Conservation (phyloP, 2,113 vertebrate species). For the Eclectus roratus region DNA sequence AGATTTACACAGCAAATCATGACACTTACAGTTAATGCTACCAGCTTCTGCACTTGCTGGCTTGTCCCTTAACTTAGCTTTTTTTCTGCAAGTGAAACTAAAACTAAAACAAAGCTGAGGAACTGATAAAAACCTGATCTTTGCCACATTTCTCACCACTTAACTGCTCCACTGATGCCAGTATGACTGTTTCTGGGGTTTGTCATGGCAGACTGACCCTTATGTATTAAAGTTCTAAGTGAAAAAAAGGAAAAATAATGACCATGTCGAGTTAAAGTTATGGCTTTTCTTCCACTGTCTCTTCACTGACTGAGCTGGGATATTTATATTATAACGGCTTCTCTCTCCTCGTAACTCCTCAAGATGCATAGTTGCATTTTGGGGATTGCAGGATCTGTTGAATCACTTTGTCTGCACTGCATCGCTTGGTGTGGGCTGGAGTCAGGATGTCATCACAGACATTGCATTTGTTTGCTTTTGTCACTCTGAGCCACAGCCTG, state of each 20-base stretch:
- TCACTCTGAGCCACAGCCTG: neutral
- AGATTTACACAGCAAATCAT: neutral
- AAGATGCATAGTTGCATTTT: rapidly evolving
- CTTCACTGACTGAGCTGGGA: neutral
- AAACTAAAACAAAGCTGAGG: neutral
- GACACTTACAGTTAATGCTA: neutral
- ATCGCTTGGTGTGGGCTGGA: neutral
- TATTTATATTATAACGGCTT: neutral
- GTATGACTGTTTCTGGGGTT: rapidly evolving
- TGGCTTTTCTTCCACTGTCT: neutral
- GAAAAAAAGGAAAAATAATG: neutral
- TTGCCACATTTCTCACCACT: neutral
- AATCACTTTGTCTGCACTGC: neutral
- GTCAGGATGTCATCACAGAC: slow-evolving; percentile 14
- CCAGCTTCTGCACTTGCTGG: neutral
- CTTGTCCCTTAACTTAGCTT: neutral
- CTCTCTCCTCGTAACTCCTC: neutral
- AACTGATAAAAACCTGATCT: neutral
- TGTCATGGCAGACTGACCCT: neutral
- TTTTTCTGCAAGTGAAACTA: neutral
- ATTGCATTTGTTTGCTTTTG: slow-evolving; percentile 47
- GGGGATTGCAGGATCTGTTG: neutral
- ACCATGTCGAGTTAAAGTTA: neutral
- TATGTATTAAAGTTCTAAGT: neutral
- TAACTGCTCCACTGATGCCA: neutral